Evolutionary conservation across 2,888 invertebrate species (phyloP), one percentile per base, ranked within the genome.

Genomic region (Ormyrus labotus): DNA sequence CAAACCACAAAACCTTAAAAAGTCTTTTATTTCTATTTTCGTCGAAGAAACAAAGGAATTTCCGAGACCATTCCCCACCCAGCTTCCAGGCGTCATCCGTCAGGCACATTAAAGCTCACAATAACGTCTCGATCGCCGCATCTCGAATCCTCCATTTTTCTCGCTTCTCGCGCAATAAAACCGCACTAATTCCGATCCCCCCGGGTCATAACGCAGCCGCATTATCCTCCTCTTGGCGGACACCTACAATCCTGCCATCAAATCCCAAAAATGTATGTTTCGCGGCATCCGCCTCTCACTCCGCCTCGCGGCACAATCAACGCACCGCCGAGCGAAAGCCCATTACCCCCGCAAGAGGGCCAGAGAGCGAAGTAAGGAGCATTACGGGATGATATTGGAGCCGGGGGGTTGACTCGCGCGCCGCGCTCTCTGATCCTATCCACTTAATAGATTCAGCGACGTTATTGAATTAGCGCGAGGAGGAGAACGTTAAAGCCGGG

Each of bases 381-480:
- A 69, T 69, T 51, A 60, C 47, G 45, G 13, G n/a, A 63, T 63
- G 48, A 70, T 63, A 60, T 11, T 10, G 47, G 58, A 75, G 60
- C 11, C 7, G 45, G 61, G 13, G 63, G 13, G 53, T 10, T 34
- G 10, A 63, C 58, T 63, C 70, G 34, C 53, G 9, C 45, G 11
- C 65, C 55, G 4, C 47, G 0, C n/a, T 73, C 82, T 78, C 75
- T 83, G 84, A 86, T 86, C 84, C 85, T 85, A 88, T 86, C 85
- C 85, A 82, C 86, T 86, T 87, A 88, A 88, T 86, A 87, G 86
- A 88, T 87, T 87, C 85, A 84, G 81, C 84, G 84, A 87, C 86
- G 86, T 87, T 85, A 87, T 88, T 88, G 86, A 88, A 88, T 88
- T 87, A 88, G 84, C 84, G 82, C 81, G 80, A 83, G 81, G 64